A percentile compares a stretch with the other conserved stretches of the same genome.
phyloP scores from a whole-genome alignment of 2,888 invertebrate genomes.

The Stictocephala bisonia region DNA sequence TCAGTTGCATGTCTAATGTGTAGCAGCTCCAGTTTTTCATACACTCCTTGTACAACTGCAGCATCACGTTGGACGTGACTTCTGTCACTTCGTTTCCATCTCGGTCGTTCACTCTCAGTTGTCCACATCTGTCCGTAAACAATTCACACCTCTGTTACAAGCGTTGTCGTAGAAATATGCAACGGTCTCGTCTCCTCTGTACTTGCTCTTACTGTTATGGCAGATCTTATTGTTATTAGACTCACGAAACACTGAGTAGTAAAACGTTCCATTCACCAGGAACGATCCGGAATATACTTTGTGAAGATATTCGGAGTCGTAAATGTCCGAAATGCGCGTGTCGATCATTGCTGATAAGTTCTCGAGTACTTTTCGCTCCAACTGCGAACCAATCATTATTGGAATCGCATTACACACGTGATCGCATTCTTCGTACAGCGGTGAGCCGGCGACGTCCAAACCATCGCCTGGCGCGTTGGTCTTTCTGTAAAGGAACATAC shows the following conservation, averaged over 20 bases:
- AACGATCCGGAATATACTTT: not conserved
- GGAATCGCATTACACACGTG: not conserved
- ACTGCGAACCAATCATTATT: not conserved
- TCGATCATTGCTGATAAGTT: not conserved
- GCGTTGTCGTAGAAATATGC: conserved; percentile 6
- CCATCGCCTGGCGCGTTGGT: no score
- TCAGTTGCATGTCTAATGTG: not conserved
- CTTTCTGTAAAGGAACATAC: not conserved
- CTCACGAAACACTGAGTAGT: conserved; percentile 4
- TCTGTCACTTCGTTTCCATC: not conserved
- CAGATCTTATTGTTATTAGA: conserved; percentile 11
- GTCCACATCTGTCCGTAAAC: not conserved
- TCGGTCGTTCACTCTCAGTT: not conserved
- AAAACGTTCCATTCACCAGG: conserved; percentile 1
- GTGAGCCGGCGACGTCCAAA: no score
- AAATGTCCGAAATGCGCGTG: not conserved
- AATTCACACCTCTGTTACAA: conserved; percentile 1
- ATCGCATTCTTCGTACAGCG: no score
- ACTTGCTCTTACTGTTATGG: not conserved
- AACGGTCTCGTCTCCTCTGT: not conserved
- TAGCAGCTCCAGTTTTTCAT: not conserved
- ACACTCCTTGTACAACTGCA: not conserved
- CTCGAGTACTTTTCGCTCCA: not conserved
- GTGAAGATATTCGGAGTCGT: not conserved
- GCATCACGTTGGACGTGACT: not conserved